Conservation (phyloP, 2,888 invertebrate genomes). For the Apodemia hepburni region DNA sequence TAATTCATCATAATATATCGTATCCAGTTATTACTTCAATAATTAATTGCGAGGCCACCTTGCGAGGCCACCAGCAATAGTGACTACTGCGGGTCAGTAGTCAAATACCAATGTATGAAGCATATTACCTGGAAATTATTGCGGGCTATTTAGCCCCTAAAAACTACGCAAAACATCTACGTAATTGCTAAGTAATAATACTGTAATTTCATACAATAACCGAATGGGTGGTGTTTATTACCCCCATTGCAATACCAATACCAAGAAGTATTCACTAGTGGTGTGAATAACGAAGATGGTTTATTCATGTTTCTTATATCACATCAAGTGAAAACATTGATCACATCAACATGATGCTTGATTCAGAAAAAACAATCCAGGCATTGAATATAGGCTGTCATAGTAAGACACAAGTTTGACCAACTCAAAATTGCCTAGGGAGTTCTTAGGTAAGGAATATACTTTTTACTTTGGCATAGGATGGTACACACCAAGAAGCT, state of each 20-base stretch:
- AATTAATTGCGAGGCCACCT: too few species aligned
- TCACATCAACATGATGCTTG: too few species aligned
- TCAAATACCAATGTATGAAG: not conserved
- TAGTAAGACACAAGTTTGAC: not conserved
- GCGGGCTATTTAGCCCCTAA: constrained; percentile 20
- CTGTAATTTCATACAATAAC: constrained; percentile 25
- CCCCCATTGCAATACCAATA: constrained; percentile 26
- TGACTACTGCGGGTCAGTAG: constrained; percentile 19
- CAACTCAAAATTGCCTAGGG: too few species aligned
- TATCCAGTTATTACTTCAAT: too few species aligned
- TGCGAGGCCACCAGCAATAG: too few species aligned
- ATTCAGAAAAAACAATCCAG: constrained; percentile 31
- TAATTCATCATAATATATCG: too few species aligned
- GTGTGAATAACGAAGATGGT: constrained; percentile 33
- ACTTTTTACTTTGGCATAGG: too few species aligned
- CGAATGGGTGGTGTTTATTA: constrained; percentile 29
- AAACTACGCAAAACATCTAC: constrained; percentile 7
- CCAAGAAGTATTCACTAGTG: constrained; percentile 32
- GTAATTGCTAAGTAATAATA: constrained; percentile 23
- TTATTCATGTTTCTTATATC: constrained; percentile 41
- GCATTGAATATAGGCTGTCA: constrained; percentile 33
- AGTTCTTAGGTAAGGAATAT: too few species aligned
- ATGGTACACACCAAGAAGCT: too few species aligned
- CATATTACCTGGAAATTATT: constrained; percentile 26
- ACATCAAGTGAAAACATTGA: constrained; percentile 38